A percentile compares a stretch with the other conserved stretches of the same genome.
phyloP scores from a whole-genome alignment of 2,888 invertebrate species.

The Notodonta ziczac region DNA sequence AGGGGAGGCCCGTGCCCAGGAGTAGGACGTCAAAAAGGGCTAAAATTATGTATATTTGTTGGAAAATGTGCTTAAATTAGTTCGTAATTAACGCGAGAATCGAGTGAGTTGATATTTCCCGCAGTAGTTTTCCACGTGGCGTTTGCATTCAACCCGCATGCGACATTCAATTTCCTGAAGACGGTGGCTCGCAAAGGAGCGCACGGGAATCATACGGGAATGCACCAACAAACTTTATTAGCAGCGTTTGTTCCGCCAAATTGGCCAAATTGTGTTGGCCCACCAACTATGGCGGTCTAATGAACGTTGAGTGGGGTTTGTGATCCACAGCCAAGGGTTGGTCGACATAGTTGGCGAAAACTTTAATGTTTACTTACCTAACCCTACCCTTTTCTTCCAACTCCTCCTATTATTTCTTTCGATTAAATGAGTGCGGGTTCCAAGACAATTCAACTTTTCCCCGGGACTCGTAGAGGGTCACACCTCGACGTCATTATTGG shows the following conservation, averaged over 20 bases:
- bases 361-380: too few relatives aligned
- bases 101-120: slow-evolving; percentile 7
- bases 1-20: too few relatives aligned
- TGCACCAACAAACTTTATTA: slow-evolving; percentile 59
- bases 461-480: too few relatives aligned
- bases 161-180: slow-evolving; percentile 67
- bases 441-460: too few relatives aligned
- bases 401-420: too few relatives aligned
- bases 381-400: too few relatives aligned
- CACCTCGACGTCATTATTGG: too few relatives aligned
- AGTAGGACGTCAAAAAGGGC: too few relatives aligned
- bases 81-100: neutral
- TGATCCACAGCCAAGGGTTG: neutral
- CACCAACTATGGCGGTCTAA: neutral
- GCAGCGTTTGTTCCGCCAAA: slow-evolving; percentile 52
- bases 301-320: neutral
- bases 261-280: slow-evolving; percentile 33
- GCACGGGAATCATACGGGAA: slow-evolving; percentile 27
- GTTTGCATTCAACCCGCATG: slow-evolving; percentile 64
- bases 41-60: too few relatives aligned
- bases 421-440: too few relatives aligned
- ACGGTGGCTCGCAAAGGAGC: slow-evolving; percentile 57
- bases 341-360: too few relatives aligned
- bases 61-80: too few relatives aligned
- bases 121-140: slow-evolving; percentile 22